These are phyloP conservation scores for Sylvietta virens DNA, from an alignment of 2,113 vertebrate genomes.

Conservation along the genomic window DNA sequence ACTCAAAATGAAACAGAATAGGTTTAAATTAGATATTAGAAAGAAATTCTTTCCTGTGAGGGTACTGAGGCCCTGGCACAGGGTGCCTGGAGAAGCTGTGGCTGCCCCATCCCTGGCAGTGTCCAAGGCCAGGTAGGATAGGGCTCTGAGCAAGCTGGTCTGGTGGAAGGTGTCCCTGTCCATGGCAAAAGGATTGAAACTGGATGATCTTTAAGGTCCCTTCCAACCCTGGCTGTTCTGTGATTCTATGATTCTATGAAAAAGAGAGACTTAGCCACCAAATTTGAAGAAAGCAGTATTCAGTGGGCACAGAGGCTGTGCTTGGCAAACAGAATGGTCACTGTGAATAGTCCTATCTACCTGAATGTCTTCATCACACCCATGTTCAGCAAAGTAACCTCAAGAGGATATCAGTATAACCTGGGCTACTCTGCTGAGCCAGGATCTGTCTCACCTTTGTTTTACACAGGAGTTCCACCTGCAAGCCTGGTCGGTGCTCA, in stretches of 20 bases:
- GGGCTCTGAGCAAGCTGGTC: rapidly evolving
- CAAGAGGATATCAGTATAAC: background rate
- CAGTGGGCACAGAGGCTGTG: background rate
- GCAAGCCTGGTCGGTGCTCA: background rate
- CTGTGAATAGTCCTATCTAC: background rate
- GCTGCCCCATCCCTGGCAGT: background rate
- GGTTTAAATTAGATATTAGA: background rate
- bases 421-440: background rate
- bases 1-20: background rate
- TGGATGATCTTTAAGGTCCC: background rate
- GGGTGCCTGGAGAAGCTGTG: background rate
- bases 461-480: background rate
- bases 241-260: background rate
- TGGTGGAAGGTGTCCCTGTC: background rate
- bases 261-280: background rate
- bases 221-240: background rate
- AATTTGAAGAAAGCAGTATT: background rate
- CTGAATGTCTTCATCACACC: background rate
- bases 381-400: background rate
- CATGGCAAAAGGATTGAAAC: background rate
- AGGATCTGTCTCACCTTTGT: background rate
- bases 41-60: background rate
- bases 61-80: background rate
- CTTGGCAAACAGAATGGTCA: background rate
- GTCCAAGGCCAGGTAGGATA: background rate